Base-by-base conservation (phyloP, 2,888 invertebrate genomes). In the Anthrax anthrax region DNA sequence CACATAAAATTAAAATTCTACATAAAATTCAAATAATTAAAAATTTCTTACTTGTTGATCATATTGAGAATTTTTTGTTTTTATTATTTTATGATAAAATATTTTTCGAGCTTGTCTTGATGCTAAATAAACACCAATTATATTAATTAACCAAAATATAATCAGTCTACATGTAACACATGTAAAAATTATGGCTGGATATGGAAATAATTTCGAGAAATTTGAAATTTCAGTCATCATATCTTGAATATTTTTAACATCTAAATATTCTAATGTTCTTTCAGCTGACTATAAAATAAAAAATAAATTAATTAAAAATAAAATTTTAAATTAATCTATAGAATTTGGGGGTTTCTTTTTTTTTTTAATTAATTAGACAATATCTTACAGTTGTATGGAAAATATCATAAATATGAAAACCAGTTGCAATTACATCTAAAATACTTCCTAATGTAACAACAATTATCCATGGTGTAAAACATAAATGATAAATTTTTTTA, bases 81-180 rank as follows among this genome's bases (percentile, higher is more conserved):
- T 18, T 10, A 12, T 2, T 16, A 27, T 18, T 13, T 27, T 39
- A 18, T 40, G 32, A 23, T 27, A 44, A 2, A 47, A 34, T 16
- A 47, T 38, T 34, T 43, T 47, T 29, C 43, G 44, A 9, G 45
- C 42, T n/a, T 47, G 45, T 9, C 17, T 37, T 9, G 47, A 29
- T 5, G 49, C 36, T 45, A 43, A 46, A 18, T 47, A 27, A 23
- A 46, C 52, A n/a, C 64, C 66, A 37, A 65, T 57, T 6, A 75
- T 54, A 50, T 76, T 75, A n/a, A 73, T 46, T 12, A 72, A 19
- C 60, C 74, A 72, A 27, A 75, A 58, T 1, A 73, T 47, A 3
- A 65, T 63, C 38, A 72, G 64, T 19, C 74, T 67, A 0, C 70
- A 69, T 54, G 71, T 72, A 3, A 74, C 43, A 13, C 71, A 58